Evolutionary conservation across 2,113 vertebrate genomes (phyloP), one percentile per base, ranked within the genome.

Genomic region (Leptodactylus fuscus): DNA sequence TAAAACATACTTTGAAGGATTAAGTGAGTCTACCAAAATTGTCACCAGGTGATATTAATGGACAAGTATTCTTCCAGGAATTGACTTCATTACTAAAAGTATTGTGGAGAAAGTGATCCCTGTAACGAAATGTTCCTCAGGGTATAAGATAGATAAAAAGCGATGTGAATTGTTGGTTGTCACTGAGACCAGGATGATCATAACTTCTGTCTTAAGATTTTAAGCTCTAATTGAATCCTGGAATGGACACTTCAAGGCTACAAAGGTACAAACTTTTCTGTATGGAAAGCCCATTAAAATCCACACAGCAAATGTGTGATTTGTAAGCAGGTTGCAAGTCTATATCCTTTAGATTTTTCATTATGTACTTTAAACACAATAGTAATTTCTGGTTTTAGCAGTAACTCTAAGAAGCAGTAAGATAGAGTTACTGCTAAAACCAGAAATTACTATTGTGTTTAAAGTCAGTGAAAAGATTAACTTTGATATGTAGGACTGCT

Each of bases 381-480:
- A 38, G 3, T 58, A 41, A 82, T 15, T 58, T 58, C 2, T 32
- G 12, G 22, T n/a, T 38, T 53, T 58, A 71, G 4, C n/a, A n/a
- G n/a, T n/a, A n/a, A n/a, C n/a, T n/a, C n/a, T n/a, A n/a, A n/a
- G n/a, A n/a, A n/a, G n/a, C n/a, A n/a, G n/a, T n/a, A n/a, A n/a
- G n/a, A n/a, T n/a, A n/a, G n/a, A n/a, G n/a, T n/a, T n/a, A n/a
- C n/a, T n/a, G n/a, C 4, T 71, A 58, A 53, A 38, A n/a, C 22
- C 12, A 32, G 2, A 58, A 58, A 15, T 82, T 41, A 58, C 3
- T 38, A n/a, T 53, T 69, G 32, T 70, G 44, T 27, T 16, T 69
- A 29, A 38, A 83, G 10, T 82, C 49, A 83, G 3, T 53, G n/a
- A 53, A 82, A 10, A 51, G 65, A 27, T 71, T 82, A 71, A 15